A percentile compares a stretch with the other conserved stretches of the same genome.
Evolutionary conservation across 2,797 vertebrate species (phyloP).

Genomic region (Allobates femoralis): DNA sequence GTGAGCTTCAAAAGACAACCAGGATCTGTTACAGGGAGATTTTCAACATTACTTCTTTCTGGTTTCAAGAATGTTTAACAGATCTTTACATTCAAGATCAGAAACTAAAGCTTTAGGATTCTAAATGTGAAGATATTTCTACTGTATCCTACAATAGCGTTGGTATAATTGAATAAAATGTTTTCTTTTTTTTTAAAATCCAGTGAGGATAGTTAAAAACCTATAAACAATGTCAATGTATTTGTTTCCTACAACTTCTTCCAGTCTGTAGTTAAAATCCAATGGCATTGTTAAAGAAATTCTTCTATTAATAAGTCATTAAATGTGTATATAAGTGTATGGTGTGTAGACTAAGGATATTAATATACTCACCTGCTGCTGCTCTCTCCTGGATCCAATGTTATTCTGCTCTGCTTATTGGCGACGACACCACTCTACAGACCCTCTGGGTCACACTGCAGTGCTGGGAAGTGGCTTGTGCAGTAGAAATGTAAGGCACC

Average conservation of each 20-base stretch:
- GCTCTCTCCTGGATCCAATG: no score
- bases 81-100: not conserved
- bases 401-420: no score
- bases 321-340: no score
- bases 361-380: no score
- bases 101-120: not conserved
- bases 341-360: no score
- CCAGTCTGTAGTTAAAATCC: not conserved
- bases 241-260: not conserved
- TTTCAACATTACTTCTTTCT: slow-evolving; percentile 15
- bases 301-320: no score
- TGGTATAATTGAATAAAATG: not conserved
- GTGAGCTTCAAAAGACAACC: slow-evolving; percentile 11
- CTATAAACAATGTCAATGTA: slow-evolving; percentile 6
- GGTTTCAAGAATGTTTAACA: slow-evolving; percentile 28
- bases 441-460: no score
- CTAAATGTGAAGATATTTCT: not conserved
- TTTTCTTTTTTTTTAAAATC: not conserved
- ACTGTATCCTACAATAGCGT: not conserved
- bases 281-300: not conserved
- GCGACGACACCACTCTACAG: no score
- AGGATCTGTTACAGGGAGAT: not conserved
- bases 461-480: no score
- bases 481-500: no score
- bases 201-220: slow-evolving; percentile 1